These are phyloP conservation scores for Myotis planiceps DNA, from an alignment of 2,797 vertebrate genomes.

Conservation along the genomic window DNA sequence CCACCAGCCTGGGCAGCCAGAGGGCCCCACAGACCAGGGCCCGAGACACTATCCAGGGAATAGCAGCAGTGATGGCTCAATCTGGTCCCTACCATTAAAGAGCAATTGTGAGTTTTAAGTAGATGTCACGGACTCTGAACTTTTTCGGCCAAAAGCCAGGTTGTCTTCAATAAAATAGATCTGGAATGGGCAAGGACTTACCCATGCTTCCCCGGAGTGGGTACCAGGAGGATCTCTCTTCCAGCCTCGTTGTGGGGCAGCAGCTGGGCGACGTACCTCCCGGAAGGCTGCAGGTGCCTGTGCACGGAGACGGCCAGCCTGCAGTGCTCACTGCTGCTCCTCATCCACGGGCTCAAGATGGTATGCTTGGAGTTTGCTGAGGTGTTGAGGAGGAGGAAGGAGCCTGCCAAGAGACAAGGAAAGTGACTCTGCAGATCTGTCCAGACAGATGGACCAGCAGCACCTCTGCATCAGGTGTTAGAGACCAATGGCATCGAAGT, in stretches of 20 bases:
- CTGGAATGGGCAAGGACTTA: slow-evolving; percentile 76
- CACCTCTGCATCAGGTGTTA: neutral
- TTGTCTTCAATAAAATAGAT: neutral
- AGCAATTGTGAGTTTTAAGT: slow-evolving; percentile 49
- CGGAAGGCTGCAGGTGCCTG: slow-evolving; percentile 81
- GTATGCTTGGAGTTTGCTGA: slow-evolving; percentile 80
- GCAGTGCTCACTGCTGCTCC: slow-evolving; percentile 87
- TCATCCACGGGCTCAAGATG: slow-evolving; percentile 89
- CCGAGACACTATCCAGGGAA: neutral
- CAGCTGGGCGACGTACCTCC: slow-evolving; percentile 86
- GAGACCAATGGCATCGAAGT: neutral
- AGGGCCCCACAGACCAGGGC: slow-evolving; percentile 24
- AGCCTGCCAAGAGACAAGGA: slow-evolving; percentile 81
- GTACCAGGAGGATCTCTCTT: slow-evolving; percentile 80
- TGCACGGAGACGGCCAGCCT: slow-evolving; percentile 87
- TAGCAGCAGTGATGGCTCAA: slow-evolving; percentile 51
- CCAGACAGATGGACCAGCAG: neutral
- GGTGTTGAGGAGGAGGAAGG: slow-evolving; percentile 87
- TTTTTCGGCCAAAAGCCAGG: slow-evolving; percentile 35
- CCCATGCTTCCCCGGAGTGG: slow-evolving; percentile 85
- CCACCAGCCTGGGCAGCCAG: slow-evolving; percentile 32
- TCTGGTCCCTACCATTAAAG: slow-evolving; percentile 27
- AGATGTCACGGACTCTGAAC: slow-evolving; percentile 37
- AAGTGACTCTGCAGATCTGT: neutral
- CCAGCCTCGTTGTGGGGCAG: slow-evolving; percentile 84